Percentiles rank a stretch among this genome's conserved stretches.
phyloP scores from a whole-genome alignment of 2,113 vertebrate species.

The Dasyurus viverrinus region DNA sequence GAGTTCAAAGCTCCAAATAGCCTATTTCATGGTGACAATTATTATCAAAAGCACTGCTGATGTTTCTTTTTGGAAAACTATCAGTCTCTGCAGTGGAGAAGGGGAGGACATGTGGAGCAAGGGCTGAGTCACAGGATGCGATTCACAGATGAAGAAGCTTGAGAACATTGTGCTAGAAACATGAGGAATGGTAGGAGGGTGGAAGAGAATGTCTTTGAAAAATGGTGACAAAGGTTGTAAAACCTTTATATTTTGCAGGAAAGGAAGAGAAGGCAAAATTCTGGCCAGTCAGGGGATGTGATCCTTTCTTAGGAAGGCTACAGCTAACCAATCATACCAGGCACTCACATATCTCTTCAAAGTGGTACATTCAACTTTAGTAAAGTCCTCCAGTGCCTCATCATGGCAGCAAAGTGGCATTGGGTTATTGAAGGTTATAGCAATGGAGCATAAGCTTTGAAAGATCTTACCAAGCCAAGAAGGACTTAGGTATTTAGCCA shows the following conservation, averaged over 20 bases:
- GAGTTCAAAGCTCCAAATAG: not conserved
- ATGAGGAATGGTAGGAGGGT: not conserved
- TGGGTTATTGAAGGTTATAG: not conserved
- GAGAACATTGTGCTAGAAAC: not conserved
- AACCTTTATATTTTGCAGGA: not conserved
- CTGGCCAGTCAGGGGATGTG: not conserved
- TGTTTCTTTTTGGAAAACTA: not conserved
- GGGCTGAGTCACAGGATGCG: not conserved
- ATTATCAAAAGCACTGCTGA: not conserved
- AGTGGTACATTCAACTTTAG: not conserved
- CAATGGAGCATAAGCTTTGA: not conserved
- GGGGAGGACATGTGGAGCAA: not conserved
- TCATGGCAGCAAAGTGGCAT: not conserved
- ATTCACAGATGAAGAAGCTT: not conserved
- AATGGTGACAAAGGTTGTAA: not conserved
- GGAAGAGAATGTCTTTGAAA: not conserved
- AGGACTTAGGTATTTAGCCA: not conserved
- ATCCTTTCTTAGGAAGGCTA: not conserved
- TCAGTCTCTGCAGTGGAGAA: not conserved
- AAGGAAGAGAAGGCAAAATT: not conserved
- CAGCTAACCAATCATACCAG: not conserved
- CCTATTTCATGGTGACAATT: not conserved
- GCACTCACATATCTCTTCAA: not conserved
- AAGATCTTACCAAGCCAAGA: not conserved
- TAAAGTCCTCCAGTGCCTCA: not conserved